Conservation (phyloP, 2,113 vertebrate species). For the Tragelaphus strepsiceros region DNA sequence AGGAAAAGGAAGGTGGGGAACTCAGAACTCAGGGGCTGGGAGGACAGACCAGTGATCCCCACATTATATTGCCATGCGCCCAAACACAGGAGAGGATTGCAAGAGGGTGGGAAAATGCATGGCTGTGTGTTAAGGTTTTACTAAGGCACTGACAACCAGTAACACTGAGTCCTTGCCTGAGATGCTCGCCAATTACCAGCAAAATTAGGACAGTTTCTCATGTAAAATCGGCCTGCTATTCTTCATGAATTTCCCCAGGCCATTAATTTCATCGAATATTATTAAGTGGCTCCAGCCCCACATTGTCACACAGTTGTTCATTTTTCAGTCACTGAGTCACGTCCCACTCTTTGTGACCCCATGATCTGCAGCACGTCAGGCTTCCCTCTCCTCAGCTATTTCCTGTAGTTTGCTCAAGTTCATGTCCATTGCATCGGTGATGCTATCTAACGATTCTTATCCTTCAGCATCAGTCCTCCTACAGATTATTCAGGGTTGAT, state of each 20-base stretch:
- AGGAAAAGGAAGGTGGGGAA: rapidly evolving
- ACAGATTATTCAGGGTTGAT: background rate
- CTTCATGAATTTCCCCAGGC: background rate
- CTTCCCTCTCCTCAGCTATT: background rate
- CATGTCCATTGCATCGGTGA: background rate
- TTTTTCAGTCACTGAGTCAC: background rate
- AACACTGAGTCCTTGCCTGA: background rate
- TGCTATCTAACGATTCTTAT: background rate
- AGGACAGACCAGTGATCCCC: too few relatives aligned
- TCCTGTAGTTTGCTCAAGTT: background rate
- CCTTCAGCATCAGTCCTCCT: background rate
- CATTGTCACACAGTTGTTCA: background rate
- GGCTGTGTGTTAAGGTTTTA: rapidly evolving
- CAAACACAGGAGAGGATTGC: too few relatives aligned
- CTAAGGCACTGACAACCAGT: background rate
- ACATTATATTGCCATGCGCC: rapidly evolving
- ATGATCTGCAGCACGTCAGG: background rate
- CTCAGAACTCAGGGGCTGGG: too few relatives aligned
- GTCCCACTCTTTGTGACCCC: background rate
- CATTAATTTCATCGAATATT: background rate
- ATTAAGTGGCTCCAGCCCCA: background rate
- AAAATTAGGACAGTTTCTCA: background rate
- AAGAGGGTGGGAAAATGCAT: rapidly evolving
- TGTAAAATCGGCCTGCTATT: too few relatives aligned
- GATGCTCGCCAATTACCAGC: background rate